Evolutionary conservation across 2,113 vertebrate genomes (phyloP).

Genomic region (Phylloscopus whistleri): DNA sequence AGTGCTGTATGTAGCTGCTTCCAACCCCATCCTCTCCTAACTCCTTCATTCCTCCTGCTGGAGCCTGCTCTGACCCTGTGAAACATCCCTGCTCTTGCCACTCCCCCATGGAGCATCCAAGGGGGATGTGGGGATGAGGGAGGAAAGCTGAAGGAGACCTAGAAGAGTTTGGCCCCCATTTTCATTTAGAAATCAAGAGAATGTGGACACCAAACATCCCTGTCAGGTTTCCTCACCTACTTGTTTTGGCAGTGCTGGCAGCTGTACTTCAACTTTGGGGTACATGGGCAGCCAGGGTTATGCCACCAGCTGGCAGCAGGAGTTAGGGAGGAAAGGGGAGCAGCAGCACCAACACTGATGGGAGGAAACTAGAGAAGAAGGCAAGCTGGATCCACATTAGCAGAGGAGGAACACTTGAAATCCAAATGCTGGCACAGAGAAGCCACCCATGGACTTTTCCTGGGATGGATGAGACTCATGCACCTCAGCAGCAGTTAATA

Average conservation of each 20-base stretch:
- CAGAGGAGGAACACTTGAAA: not conserved
- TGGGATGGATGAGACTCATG: not conserved
- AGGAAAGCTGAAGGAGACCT: not conserved
- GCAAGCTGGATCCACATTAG: not conserved
- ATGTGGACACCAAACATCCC: not conserved
- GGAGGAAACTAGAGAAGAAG: not conserved
- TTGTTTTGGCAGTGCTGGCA: not conserved
- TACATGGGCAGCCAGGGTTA: not conserved
- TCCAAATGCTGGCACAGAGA: not conserved
- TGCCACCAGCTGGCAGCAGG: not conserved
- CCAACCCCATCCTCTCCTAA: not conserved
- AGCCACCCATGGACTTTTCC: not conserved
- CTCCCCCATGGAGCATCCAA: not conserved
- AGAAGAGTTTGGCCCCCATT: not conserved
- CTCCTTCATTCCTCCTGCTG: not conserved
- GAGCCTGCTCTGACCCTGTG: not conserved
- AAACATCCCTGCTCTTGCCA: not conserved
- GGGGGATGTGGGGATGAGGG: not conserved
- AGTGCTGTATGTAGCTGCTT: not conserved
- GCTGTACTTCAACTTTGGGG: not conserved
- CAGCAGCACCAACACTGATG: not conserved
- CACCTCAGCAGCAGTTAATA: not conserved
- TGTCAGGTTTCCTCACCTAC: not conserved
- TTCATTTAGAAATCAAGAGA: not conserved
- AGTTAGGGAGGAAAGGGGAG: not conserved